Percentiles rank a stretch among this genome's conserved stretches.
Evolutionary conservation across 2,888 invertebrate species (phyloP).

Genomic region (Creontiades dilutus): DNA sequence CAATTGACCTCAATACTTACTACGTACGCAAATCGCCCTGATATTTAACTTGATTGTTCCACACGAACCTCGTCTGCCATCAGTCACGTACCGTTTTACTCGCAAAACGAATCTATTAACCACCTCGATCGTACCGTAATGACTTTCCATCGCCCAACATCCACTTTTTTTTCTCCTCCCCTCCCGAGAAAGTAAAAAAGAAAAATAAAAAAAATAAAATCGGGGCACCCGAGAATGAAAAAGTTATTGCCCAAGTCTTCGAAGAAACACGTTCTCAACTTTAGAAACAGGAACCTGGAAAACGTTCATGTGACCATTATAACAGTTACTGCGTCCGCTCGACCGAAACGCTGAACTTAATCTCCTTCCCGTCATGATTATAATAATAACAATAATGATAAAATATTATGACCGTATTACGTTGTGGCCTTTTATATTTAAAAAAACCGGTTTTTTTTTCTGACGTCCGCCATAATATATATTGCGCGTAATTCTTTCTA

Average conservation of each 20-base stretch:
- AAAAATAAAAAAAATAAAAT: too few species aligned
- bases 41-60: too few species aligned
- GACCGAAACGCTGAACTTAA: conserved; percentile 19
- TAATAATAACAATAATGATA: conserved; percentile 19
- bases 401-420: background rate
- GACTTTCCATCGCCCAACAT: too few species aligned
- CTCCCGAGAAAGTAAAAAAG: too few species aligned
- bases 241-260: conserved; percentile 10
- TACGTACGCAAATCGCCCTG: too few species aligned
- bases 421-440: too few species aligned
- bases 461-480: conserved; percentile 1
- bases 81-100: too few species aligned
- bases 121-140: too few species aligned
- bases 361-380: background rate
- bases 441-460: conserved; percentile 6
- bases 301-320: conserved; percentile 11
- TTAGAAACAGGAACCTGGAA: background rate
- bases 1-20: too few species aligned
- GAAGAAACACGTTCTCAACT: background rate
- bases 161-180: too few species aligned
- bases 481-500: conserved; percentile 14
- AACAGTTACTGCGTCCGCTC: conserved; percentile 25
- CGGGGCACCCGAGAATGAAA: background rate
- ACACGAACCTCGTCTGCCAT: too few species aligned
- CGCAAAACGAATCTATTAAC: too few species aligned